phyloP scores from a whole-genome alignment of 2,113 vertebrate species.

The Nibea albiflora region DNA sequence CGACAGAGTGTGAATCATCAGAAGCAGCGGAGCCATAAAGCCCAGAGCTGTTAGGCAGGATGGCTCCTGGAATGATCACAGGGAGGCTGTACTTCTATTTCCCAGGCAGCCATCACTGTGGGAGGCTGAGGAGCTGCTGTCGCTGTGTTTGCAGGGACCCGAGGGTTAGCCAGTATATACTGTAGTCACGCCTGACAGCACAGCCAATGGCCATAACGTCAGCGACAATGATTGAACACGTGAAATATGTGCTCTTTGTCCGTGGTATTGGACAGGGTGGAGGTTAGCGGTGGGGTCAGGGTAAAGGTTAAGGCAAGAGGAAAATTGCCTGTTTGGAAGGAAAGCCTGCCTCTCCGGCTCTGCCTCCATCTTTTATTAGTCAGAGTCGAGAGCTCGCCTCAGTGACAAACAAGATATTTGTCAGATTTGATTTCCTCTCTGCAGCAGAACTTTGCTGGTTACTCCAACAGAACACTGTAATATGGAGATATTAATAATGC shows the following conservation, averaged over 20 bases:
- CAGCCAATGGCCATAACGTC: conserved; percentile 79
- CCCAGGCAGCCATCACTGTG: conserved; percentile 65
- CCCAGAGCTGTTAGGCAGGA: conserved; percentile 79
- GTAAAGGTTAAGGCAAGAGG: conserved; percentile 78
- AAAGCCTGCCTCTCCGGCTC: conserved; percentile 51
- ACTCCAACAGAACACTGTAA: conserved; percentile 60
- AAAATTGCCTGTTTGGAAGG: conserved; percentile 79
- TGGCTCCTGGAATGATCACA: conserved; percentile 81
- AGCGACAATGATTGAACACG: conserved; percentile 79
- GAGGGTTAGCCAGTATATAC: conserved; percentile 64
- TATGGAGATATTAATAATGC: conserved; percentile 74
- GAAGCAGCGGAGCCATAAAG: conserved; percentile 75
- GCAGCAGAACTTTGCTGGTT: conserved; percentile 59
- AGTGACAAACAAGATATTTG: conserved; percentile 74
- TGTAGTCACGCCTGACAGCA: conserved; percentile 72
- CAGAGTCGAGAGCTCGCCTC: conserved; percentile 53
- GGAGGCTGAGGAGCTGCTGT: conserved; percentile 64
- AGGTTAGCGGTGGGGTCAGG: conserved; percentile 77
- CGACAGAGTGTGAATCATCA: conserved; percentile 76
- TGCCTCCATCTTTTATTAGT: conserved; percentile 65
- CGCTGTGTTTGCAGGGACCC: conserved; percentile 58
- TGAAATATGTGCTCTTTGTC: conserved; percentile 83
- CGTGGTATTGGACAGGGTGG: conserved; percentile 75
- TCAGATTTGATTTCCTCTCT: conserved; percentile 69
- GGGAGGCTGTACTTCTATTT: conserved; percentile 69